These are phyloP conservation scores for Archivesica marissinica DNA, from an alignment of 1,140 invertebrate species.

Conservation along the genomic window DNA sequence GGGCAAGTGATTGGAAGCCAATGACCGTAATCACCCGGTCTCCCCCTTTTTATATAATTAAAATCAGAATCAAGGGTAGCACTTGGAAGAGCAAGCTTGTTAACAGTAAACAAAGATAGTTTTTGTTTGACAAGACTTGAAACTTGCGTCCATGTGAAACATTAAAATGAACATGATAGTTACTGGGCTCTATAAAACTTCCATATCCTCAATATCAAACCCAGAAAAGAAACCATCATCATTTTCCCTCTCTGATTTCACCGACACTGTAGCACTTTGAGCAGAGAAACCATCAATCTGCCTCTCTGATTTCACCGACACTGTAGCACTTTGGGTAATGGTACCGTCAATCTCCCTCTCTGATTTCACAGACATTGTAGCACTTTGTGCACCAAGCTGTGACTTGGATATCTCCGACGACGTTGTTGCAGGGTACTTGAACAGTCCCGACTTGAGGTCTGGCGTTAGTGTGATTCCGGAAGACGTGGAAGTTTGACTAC, in stretches of 20 bases:
- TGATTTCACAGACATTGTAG: constrained; percentile 6
- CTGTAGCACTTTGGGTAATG: constrained; percentile 8
- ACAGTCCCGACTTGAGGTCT: constrained; percentile 21
- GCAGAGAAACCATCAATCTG: constrained; percentile 59
- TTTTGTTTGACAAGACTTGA: too few relatives aligned
- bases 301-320: constrained; percentile 20
- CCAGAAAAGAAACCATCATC: constrained; percentile 58
- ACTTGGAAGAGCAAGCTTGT: too few relatives aligned
- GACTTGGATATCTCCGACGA: not conserved
- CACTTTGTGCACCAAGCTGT: not conserved
- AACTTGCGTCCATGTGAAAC: too few relatives aligned
- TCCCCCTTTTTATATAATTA: too few relatives aligned
- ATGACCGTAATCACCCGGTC: too few relatives aligned
- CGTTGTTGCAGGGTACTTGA: constrained; percentile 16
- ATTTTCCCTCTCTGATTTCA: constrained; percentile 45
- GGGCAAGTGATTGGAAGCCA: too few relatives aligned
- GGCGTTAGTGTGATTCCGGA: constrained; percentile 41
- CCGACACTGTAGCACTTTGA: not conserved
- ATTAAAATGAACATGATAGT: not conserved
- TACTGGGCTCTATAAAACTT: not conserved
- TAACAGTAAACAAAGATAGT: too few relatives aligned
- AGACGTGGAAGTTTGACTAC: constrained; percentile 41
- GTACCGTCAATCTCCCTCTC: constrained; percentile 54
- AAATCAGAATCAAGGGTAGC: too few relatives aligned
- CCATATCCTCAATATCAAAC: constrained; percentile 48